phyloP scores from a whole-genome alignment of 1,140 invertebrate genomes.

The Hyposmocoma kahamanoa region DNA sequence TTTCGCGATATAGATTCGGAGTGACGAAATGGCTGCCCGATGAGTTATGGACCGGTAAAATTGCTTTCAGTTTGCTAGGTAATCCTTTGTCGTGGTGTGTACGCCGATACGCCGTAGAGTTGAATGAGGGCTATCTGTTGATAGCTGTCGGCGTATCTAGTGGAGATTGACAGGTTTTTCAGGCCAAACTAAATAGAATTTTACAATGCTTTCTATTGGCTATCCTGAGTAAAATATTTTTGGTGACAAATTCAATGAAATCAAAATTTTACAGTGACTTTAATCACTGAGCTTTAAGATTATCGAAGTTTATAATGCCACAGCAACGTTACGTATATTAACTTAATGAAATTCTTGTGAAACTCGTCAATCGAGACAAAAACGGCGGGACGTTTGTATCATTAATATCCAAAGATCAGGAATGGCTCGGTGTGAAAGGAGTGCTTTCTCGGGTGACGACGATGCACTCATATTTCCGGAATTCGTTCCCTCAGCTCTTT shows the following conservation, averaged over 20 bases:
- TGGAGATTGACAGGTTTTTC: constrained; percentile 28
- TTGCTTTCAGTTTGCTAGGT: constrained; percentile 34
- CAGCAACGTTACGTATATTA: too few relatives aligned
- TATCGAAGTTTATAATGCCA: too few relatives aligned
- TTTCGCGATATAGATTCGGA: constrained; percentile 4
- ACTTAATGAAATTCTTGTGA: too few relatives aligned
- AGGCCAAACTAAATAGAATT: constrained; percentile 30
- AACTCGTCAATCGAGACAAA: too few relatives aligned
- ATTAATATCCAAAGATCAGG: too few relatives aligned
- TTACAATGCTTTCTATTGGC: too few relatives aligned
- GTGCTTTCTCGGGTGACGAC: constrained; percentile 12
- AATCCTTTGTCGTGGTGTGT: constrained; percentile 37
- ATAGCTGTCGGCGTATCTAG: constrained; percentile 29
- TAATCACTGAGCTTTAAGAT: too few relatives aligned
- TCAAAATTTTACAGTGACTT: too few relatives aligned
- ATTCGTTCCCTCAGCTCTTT: constrained; percentile 30
- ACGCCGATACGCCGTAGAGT: constrained; percentile 18
- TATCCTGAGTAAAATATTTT: too few relatives aligned
- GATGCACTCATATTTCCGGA: constrained; percentile 38
- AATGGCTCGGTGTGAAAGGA: too few relatives aligned
- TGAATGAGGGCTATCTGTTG: constrained; percentile 35
- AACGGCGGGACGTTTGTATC: too few relatives aligned
- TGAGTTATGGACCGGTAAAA: constrained; percentile 32
- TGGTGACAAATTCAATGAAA: too few relatives aligned
- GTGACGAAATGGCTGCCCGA: constrained; percentile 19